Evolutionary conservation across 1,140 invertebrate genomes (phyloP), one percentile per base, ranked within the genome.

Genomic region (Drosophila bifasciata): DNA sequence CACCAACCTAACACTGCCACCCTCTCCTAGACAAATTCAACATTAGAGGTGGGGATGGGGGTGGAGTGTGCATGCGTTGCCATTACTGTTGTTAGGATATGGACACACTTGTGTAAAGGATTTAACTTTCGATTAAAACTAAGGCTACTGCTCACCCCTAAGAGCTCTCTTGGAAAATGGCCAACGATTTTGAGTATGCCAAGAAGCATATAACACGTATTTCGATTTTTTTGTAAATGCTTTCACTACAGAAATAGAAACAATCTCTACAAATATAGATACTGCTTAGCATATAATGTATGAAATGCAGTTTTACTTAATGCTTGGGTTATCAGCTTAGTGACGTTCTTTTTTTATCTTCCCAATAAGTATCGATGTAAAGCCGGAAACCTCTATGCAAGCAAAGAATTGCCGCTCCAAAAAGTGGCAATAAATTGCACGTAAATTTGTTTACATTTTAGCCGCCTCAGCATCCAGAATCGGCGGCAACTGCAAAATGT

Each of bases 341-440:
- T 21, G 0, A 45, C 36, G 28, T 19, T 11, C 0, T n/a, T 17
- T 64, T 21, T 48, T 48, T 15, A 21, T 16, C 43, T 19, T 19
- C 21, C 19, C 40, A 21, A 15, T 63, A 66, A 49, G 32, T 28
- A 28, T 43, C 11, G n/a, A 39, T 1, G 32, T 13, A 13, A 5
- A 13, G 3, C 11, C 32, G 32, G 3, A 36, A 15, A 16, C 25
- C 28, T 67, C n/a, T 25, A 16, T n/a, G 19, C 8, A 36, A 23
- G 21, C 52, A 19, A 43, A 32, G 23, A 23, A 36, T 15, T 5
- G 36, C 25, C 64, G 28, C 40, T 56, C 63, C 44, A 64, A 62
- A 28, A 76, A 79, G 62, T 68, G 81, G 62, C 63, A 80, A 66
- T 55, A 88, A 88, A 83, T 88, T 89, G 84, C 57, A 66, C 58